Conservation (phyloP, 2,888 invertebrate genomes). For the Cerastis rubricosa region DNA sequence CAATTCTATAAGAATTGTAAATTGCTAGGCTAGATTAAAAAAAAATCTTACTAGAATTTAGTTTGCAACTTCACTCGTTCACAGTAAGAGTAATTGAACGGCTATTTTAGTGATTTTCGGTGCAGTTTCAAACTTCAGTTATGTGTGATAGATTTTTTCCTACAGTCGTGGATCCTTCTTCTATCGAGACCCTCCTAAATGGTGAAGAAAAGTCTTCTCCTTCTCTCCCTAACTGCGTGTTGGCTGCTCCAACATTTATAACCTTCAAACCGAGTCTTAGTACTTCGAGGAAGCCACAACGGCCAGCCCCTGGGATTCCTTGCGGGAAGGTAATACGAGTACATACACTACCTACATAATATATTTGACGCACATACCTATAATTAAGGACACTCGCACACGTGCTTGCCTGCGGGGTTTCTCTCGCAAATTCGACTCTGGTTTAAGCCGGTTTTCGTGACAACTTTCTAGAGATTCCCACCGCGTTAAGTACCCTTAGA, state of each 20-base stretch:
- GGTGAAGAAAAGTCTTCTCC: neutral
- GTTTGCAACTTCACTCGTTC: neutral
- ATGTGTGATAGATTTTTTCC: slow-evolving; percentile 14
- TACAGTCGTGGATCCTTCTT: neutral
- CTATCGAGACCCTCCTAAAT: neutral
- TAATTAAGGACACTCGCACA: slow-evolving; percentile 68
- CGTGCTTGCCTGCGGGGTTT: slow-evolving; percentile 74
- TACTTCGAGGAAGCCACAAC: slow-evolving; percentile 11
- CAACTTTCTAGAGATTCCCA: slow-evolving; percentile 88
- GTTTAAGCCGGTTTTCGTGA: slow-evolving; percentile 84
- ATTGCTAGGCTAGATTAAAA: neutral
- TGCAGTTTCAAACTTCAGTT: neutral
- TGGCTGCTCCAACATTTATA: neutral
- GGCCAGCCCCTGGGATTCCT: slow-evolving; percentile 29
- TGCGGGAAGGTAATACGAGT: slow-evolving; percentile 38
- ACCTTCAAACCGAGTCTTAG: slow-evolving; percentile 24
- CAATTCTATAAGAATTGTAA: slow-evolving; percentile 3
- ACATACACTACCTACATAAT: slow-evolving; percentile 33
- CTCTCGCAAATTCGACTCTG: slow-evolving; percentile 80
- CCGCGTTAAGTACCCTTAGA: slow-evolving; percentile 80
- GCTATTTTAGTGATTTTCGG: neutral
- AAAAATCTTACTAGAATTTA: slow-evolving; percentile 5
- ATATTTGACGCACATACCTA: slow-evolving; percentile 53
- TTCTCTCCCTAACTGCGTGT: neutral
- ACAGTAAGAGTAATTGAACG: neutral